Percentiles rank a stretch among this genome's conserved stretches.
Conservation (phyloP, 2,888 invertebrate species). For the Rhamphomyia laevipes region DNA sequence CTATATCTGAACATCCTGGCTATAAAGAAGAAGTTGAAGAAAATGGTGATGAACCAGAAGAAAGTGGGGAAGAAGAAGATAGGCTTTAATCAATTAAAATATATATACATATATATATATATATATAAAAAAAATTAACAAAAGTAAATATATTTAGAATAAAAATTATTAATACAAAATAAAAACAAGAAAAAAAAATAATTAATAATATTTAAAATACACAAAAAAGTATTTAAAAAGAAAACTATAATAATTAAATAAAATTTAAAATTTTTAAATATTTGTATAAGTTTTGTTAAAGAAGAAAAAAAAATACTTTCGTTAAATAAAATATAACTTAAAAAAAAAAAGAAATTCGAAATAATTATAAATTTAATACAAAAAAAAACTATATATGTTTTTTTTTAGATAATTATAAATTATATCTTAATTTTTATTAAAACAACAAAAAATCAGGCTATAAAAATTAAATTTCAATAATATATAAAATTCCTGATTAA, state of each 20-base stretch:
- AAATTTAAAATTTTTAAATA: no score
- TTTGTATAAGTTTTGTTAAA: no score
- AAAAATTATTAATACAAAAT: background rate
- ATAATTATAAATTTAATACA: slow-evolving; percentile 8
- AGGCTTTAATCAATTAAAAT: slow-evolving; percentile 41
- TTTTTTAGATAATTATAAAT: no score
- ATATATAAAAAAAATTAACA: slow-evolving; percentile 5
- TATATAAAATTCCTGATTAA: no score
- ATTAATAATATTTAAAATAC: slow-evolving; percentile 7
- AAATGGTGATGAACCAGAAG: slow-evolving; percentile 71
- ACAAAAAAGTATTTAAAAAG: slow-evolving; percentile 3
- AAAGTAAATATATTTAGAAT: background rate
- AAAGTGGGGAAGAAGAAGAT: slow-evolving; percentile 63
- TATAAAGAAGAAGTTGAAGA: slow-evolving; percentile 85
- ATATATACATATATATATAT: slow-evolving; percentile 23
- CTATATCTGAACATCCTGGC: slow-evolving; percentile 88
- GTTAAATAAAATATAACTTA: no score
- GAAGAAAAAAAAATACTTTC: no score
- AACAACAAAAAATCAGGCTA: no score
- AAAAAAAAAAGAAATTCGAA: no score
- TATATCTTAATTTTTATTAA: no score
- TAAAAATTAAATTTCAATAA: no score
- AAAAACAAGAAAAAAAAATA: slow-evolving; percentile 4
- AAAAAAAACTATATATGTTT: no score
- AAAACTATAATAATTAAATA: no score